Evolutionary conservation across 2,888 invertebrate genomes (phyloP), one percentile per base, ranked within the genome.

Genomic region (Zaprionus bogoriensis): DNA sequence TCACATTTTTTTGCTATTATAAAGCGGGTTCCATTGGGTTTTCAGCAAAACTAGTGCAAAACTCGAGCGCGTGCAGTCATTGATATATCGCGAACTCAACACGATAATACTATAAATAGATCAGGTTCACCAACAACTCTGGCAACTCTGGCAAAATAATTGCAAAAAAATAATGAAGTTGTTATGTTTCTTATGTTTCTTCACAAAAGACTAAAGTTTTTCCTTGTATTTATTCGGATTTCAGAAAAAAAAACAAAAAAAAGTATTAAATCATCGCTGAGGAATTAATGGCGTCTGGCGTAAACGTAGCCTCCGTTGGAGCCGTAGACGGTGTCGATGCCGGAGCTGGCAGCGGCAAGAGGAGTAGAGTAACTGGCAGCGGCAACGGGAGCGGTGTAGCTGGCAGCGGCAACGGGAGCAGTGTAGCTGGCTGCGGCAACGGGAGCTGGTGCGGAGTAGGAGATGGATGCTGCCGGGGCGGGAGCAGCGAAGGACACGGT

Each of bases 261-360:
- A 10, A 46, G 10, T n/a, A 46, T 42, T 9, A 32, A n/a, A 7
- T 14, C 17, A 12, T 45, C 44, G 27, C 17, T 20, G 7, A 12
- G 12, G 19, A 39, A 39, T 57, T 69, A 75, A 42, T 53, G 64
- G 23, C 51, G 67, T 51, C 28, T 77, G 67, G 58, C 48, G 28
- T 89, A 89, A 47, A 90, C 82, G 30, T 89, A 89, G 50, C 89
- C 89, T n/a, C 89, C 90, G 57, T 89, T 87, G 66, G 83, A 69
- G 23, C 85, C 89, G 64, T 89, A 89, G 32, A 67, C 65, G 51
- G 89, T 89, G 25, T 75, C 88, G 20, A 83, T 52, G 48, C 84
- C 84, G 36, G 80, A 70, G 38, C 28, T 42, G 14, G 4, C n/a
- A n/a, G n/a, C n/a, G n/a, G n/a, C 51, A 14, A 59, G n/a, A 14